Evolutionary conservation across 2,888 invertebrate genomes (phyloP).

Genomic region (Heliconius ismenius): DNA sequence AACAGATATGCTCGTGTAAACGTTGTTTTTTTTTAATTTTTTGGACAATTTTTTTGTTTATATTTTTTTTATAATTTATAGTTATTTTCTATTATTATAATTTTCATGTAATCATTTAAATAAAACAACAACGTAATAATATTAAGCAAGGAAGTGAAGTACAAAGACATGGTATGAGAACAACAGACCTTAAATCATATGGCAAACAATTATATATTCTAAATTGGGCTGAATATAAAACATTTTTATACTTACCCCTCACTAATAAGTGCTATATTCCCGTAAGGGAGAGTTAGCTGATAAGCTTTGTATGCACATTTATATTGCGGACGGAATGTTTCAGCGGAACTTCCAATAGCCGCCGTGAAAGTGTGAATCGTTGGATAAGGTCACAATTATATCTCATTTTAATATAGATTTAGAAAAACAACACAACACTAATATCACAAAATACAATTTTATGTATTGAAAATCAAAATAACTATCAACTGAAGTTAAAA

Average conservation of each 20-base stretch:
- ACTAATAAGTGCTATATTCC: constrained; percentile 1
- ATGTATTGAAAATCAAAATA: no score
- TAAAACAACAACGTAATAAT: background rate
- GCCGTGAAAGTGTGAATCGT: constrained; percentile 42
- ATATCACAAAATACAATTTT: no score
- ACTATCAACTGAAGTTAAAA: no score
- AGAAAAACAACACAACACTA: no score
- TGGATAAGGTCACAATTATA: background rate
- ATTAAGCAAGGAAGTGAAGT: background rate
- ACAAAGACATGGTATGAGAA: constrained; percentile 31
- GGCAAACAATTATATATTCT: background rate
- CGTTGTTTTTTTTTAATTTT: no score
- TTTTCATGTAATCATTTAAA: background rate
- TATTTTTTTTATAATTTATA: background rate
- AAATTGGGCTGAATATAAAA: background rate
- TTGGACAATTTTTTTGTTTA: no score
- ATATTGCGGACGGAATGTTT: constrained; percentile 71
- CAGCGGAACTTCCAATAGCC: constrained; percentile 62
- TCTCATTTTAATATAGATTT: background rate
- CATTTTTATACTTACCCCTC: constrained; percentile 44
- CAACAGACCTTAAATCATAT: constrained; percentile 37
- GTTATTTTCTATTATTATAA: background rate
- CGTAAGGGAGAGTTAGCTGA: constrained; percentile 27
- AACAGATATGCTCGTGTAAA: no score
- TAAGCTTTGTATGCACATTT: constrained; percentile 67